These are phyloP conservation scores for Oppia nitens DNA, from an alignment of 1,140 invertebrate species.

Conservation along the genomic window DNA sequence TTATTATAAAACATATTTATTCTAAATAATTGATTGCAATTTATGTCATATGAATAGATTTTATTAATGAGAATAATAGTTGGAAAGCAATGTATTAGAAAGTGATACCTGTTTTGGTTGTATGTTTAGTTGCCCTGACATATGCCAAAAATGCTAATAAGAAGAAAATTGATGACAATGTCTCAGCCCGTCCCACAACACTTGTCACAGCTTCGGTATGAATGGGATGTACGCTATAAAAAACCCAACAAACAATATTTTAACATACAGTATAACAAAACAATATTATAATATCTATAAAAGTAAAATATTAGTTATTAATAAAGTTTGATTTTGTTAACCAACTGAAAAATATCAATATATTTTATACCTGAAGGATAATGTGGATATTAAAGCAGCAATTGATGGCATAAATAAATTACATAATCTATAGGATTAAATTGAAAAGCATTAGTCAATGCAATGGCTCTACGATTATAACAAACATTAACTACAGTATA, in stretches of 20 bases:
- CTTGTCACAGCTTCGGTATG: conserved; percentile 52
- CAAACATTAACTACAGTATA: background rate
- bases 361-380: background rate
- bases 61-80: background rate
- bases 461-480: background rate
- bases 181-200: conserved; percentile 36
- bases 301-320: too few relatives aligned
- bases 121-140: conserved; percentile 3
- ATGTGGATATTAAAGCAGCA: background rate
- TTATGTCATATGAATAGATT: too few relatives aligned
- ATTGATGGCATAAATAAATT: background rate
- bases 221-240: conserved; percentile 29
- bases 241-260: background rate
- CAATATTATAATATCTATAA: too few relatives aligned
- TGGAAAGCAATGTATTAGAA: background rate
- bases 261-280: too few relatives aligned
- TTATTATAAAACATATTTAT: too few relatives aligned
- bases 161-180: conserved; percentile 34
- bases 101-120: background rate
- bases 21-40: too few relatives aligned
- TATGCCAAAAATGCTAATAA: conserved; percentile 40
- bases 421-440: conserved; percentile 3
- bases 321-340: too few relatives aligned
- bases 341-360: too few relatives aligned
- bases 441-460: background rate